Evolutionary conservation across 1,140 invertebrate genomes (phyloP).

Genomic region (Luehdorfia chinensis): DNA sequence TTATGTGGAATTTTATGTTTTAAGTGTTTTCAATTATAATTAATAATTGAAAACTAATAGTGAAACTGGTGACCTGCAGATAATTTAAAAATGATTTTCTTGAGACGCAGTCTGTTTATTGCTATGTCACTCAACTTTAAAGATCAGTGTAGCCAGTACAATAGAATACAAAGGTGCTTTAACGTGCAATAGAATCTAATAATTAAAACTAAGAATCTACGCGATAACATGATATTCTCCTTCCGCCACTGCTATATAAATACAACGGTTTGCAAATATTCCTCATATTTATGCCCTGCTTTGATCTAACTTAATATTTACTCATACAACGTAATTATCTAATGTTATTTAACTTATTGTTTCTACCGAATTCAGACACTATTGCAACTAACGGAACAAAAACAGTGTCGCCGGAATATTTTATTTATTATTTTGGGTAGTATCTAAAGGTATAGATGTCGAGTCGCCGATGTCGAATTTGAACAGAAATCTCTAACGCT

Average conservation of each 20-base stretch:
- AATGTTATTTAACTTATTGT: constrained; percentile 4
- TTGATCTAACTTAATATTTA: constrained; percentile 4
- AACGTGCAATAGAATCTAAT: neutral
- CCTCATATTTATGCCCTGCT: constrained; percentile 12
- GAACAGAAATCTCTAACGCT: neutral
- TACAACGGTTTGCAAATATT: constrained; percentile 13
- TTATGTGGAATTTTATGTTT: no score
- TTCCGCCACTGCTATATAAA: constrained; percentile 19
- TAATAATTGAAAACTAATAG: no score
- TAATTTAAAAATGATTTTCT: neutral
- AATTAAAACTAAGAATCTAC: constrained; percentile 13
- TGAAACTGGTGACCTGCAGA: no score
- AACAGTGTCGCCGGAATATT: no score
- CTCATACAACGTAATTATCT: neutral
- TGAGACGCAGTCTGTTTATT: neutral
- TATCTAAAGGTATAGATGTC: neutral
- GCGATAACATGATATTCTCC: constrained; percentile 19
- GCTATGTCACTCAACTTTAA: constrained; percentile 9
- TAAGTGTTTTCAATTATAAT: no score
- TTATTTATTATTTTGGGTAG: constrained; percentile 6
- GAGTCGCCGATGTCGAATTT: neutral
- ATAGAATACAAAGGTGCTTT: constrained; percentile 1
- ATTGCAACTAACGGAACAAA: neutral
- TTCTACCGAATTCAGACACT: neutral
- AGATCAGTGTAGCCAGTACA: constrained; percentile 8